Conservation (phyloP, 2,797 vertebrate species). For the Onychomys arenicola region DNA sequence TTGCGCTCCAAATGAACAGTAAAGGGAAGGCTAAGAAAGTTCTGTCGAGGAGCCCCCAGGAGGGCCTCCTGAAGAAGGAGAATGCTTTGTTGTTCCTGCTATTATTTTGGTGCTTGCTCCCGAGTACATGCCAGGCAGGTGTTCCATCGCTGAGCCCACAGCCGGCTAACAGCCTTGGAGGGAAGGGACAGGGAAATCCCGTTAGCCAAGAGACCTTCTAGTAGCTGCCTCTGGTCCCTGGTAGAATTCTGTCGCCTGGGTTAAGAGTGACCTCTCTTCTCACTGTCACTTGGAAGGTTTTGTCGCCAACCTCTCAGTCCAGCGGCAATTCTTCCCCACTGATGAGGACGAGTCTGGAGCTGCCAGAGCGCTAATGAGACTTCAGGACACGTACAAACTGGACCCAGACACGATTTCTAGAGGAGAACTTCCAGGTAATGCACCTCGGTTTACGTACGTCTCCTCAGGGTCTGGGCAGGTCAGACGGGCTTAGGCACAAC, state of each 20-base stretch:
- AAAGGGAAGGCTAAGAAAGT: neutral
- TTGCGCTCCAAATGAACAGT: neutral
- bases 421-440: constrained; percentile 94
- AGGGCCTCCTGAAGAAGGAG: neutral
- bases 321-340: constrained; percentile 95
- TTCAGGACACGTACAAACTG: constrained; percentile 98
- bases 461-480: neutral
- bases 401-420: constrained; percentile 95
- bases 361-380: constrained; percentile 96
- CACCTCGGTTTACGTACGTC: neutral
- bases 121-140: neutral
- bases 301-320: constrained; percentile 95
- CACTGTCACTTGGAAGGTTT: constrained; percentile 89
- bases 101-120: neutral
- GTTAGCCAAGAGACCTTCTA: neutral
- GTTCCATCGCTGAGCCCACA: neutral
- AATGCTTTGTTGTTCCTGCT: neutral
- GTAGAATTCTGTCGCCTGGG: neutral
- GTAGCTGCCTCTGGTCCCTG: neutral
- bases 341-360: constrained; percentile 96
- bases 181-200: neutral
- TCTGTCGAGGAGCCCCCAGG: neutral
- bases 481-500: neutral
- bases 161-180: neutral
- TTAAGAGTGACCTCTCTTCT: neutral